Base-by-base conservation (phyloP, 2,888 invertebrate species). In the Sisyra terminalis region DNA sequence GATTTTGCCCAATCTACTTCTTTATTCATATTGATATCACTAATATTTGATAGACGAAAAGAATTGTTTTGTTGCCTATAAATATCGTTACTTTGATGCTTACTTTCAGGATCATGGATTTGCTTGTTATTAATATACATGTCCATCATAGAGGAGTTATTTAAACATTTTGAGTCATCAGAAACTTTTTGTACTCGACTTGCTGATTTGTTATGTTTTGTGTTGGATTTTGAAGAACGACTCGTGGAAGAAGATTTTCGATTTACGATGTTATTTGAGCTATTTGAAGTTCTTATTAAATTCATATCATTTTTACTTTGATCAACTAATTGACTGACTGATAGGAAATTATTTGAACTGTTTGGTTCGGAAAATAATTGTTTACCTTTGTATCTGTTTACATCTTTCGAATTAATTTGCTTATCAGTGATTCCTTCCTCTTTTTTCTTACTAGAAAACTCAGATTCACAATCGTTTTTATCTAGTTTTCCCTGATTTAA, bases 281-380 rank as follows among this genome's bases (percentile, higher is more conserved):
- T 24, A 24, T 24, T 24, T 24, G 24, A 24, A 24, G 3, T 24
- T 24, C 24, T 24, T 3, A 24, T 24, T 7, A 24, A 24, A 7
- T 24, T 24, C 24, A 24, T 24, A 24, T 59, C 58, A 3, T 53
- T 60, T 49, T 67, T 69, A 48, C 64, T 65, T 47, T 64, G 67
- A 48, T 70, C 74, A 2, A 75, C 75, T n/a, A 75, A 53, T 46
- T 75, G 74, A 53, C 75, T 75, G 1, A 76, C 75, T 0, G 75
- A 75, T 7, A 75, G 54, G 46, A 75, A 75, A 41, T 66, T 67
- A 18, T 61, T 60, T 13, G 15, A 18, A 2, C 3, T 13, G 2
- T 2, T 16, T 4, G 14, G n/a, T 7, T 37, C 37, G 3, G 24
- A 24, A 7, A 24, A 24, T 24, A 24, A 24, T 7, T 36, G 36